Percentiles rank a stretch among this genome's conserved stretches.
Evolutionary conservation across 92 coral and sea anemone genomes (phyloP).

Genomic region (Paragorgia papillata): DNA sequence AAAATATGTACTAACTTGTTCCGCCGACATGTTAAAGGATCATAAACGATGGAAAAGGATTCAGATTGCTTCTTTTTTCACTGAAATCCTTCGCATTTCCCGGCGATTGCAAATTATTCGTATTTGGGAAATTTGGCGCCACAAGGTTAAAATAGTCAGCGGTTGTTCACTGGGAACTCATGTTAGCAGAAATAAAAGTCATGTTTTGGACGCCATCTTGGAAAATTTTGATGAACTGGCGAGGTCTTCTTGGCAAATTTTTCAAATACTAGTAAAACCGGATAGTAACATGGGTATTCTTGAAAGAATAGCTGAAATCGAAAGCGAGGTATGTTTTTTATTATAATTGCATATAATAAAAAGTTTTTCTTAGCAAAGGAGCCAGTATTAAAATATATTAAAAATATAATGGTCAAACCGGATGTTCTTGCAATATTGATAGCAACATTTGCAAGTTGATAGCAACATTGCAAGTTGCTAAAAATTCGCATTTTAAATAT

Average conservation of each 20-base stretch:
- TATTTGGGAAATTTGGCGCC: slow-evolving; percentile 41
- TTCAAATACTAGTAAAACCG: too few species aligned
- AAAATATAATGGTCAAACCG: too few species aligned
- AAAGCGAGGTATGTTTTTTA: slow-evolving; percentile 76
- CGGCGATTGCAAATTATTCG: neutral
- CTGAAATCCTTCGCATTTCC: neutral
- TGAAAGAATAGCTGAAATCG: slow-evolving; percentile 94
- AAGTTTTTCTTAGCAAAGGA: neutral
- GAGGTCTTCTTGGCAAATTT: too few species aligned
- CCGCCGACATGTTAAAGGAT: slow-evolving; percentile 20
- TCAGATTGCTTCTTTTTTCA: neutral
- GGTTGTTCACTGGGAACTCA: slow-evolving; percentile 6
- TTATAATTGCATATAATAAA: neutral
- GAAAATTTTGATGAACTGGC: too few species aligned
- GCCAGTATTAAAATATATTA: too few species aligned
- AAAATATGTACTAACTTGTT: slow-evolving; percentile 21
- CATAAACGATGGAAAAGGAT: slow-evolving; percentile 26
- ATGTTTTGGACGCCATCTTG: slow-evolving; percentile 29
- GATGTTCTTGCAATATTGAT: too few species aligned
- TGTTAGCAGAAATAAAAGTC: slow-evolving; percentile 10
- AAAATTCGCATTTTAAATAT: too few species aligned
- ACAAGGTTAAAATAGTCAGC: slow-evolving; percentile 21
- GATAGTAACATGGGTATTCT: slow-evolving; percentile 98
- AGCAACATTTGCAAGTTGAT: too few species aligned
- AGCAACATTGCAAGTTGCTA: too few species aligned